Evolutionary conservation across 2,888 invertebrate species (phyloP).

Genomic region (Tineola bisselliella): DNA sequence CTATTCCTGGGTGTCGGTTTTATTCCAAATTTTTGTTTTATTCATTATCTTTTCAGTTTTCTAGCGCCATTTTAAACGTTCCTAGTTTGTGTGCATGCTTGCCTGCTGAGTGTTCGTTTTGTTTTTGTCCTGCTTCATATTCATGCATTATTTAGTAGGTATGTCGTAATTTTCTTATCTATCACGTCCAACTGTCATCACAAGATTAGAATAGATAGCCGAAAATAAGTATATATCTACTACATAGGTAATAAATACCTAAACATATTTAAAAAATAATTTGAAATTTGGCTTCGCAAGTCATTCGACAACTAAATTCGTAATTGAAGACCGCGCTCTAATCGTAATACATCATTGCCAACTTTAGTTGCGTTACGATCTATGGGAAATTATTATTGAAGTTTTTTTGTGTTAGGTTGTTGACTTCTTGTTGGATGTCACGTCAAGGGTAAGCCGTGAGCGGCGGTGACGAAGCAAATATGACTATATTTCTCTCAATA

Average conservation of each 20-base stretch:
- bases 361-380: constrained; percentile 51
- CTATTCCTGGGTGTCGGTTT: constrained; percentile 8
- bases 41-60: constrained; percentile 26
- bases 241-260: not conserved
- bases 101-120: constrained; percentile 46
- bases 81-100: constrained; percentile 57
- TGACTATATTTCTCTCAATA: not conserved
- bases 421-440: constrained; percentile 60
- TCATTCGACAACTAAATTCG: constrained; percentile 12
- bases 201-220: no score
- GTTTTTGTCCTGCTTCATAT: constrained; percentile 19
- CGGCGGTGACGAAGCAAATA: not conserved
- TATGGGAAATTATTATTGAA: constrained; percentile 49
- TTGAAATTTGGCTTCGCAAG: no score
- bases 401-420: constrained; percentile 55
- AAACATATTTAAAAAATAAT: no score
- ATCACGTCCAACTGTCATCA: no score
- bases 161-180: no score
- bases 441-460: constrained; percentile 40
- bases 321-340: constrained; percentile 23
- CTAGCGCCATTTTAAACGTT: constrained; percentile 35
- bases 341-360: constrained; percentile 47
- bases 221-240: no score
- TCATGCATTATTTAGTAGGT: not conserved
- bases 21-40: constrained; percentile 28